A percentile compares a stretch with the other conserved stretches of the same genome.
phyloP scores from a whole-genome alignment of 2,797 vertebrate genomes.

The Channallabes apus region DNA sequence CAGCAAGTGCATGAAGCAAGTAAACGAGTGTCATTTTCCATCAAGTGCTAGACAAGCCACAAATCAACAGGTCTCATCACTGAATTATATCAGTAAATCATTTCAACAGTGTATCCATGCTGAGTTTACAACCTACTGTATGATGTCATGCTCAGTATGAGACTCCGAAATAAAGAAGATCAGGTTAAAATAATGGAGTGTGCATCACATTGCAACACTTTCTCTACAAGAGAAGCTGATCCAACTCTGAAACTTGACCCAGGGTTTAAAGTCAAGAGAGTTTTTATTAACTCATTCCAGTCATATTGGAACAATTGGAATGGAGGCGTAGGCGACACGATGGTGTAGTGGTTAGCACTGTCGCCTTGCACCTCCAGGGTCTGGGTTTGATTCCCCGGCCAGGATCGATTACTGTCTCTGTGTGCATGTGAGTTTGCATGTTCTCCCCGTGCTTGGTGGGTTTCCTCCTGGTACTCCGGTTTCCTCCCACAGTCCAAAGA shows the following conservation, averaged over 20 bases:
- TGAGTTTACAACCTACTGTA: not conserved
- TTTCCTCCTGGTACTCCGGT: too few species aligned
- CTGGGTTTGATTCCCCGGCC: too few species aligned
- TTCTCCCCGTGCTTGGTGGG: too few species aligned
- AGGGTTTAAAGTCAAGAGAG: not conserved
- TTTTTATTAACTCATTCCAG: not conserved
- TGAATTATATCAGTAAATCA: not conserved
- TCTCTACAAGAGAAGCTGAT: not conserved
- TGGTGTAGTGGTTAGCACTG: not conserved
- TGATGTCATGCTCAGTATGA: not conserved
- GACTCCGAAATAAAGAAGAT: not conserved
- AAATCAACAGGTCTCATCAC: not conserved
- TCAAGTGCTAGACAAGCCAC: not conserved
- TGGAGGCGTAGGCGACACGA: not conserved
- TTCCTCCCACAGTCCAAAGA: too few species aligned
- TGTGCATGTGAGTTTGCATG: too few species aligned
- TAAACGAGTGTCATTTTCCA: not conserved
- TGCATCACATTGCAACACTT: not conserved
- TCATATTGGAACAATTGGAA: not conserved
- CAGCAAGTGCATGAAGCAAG: conserved; percentile 10
- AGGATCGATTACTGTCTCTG: too few species aligned
- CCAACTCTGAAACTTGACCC: not conserved
- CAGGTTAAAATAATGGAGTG: not conserved
- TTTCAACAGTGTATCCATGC: not conserved
- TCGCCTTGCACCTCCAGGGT: not conserved